Conservation (phyloP, 2,888 invertebrate genomes). For the Euproctis similis region DNA sequence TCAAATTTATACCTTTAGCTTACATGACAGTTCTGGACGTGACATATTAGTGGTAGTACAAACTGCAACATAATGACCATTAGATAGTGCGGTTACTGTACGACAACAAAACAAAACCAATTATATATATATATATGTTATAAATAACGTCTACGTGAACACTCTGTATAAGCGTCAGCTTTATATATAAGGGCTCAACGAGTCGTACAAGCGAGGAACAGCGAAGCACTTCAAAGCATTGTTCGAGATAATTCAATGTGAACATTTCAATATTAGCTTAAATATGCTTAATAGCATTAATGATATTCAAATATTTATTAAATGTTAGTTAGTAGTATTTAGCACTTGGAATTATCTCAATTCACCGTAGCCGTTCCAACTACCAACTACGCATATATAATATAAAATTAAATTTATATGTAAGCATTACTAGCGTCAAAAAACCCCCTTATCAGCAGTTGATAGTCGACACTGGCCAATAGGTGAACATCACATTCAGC, state of each 20-base stretch:
- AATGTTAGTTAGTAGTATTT: background rate
- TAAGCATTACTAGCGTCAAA: constrained; percentile 48
- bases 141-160: constrained; percentile 73
- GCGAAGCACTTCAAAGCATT: constrained; percentile 68
- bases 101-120: constrained; percentile 74
- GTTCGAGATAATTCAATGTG: constrained; percentile 56
- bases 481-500: constrained; percentile 46
- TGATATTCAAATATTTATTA: too few species aligned
- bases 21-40: constrained; percentile 76
- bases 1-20: constrained; percentile 74
- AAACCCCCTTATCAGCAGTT: constrained; percentile 64
- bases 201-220: constrained; percentile 68
- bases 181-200: constrained; percentile 68
- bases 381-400: constrained; percentile 64
- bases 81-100: constrained; percentile 76
- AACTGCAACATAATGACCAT: constrained; percentile 77
- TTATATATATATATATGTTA: constrained; percentile 38
- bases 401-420: constrained; percentile 36
- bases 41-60: constrained; percentile 76
- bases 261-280: too few species aligned
- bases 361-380: constrained; percentile 67
- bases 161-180: constrained; percentile 69
- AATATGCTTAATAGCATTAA: too few species aligned
- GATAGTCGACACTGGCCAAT: constrained; percentile 65
- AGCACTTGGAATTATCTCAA: constrained; percentile 55